Conservation (phyloP, 2,797 vertebrate genomes). For the Cirrhinus molitorella region DNA sequence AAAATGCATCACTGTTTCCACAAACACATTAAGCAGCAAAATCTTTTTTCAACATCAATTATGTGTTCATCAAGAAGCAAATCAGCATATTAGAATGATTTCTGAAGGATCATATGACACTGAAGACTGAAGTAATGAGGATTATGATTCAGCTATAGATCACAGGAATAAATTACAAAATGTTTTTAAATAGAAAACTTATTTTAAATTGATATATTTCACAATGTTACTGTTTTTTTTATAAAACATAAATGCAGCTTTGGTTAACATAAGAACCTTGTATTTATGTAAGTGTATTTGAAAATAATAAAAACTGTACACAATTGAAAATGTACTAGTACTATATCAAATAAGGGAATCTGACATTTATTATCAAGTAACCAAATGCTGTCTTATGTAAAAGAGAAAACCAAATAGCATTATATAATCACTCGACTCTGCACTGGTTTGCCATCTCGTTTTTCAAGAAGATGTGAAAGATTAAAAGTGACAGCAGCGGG, state of each 20-base stretch:
- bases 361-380: slow-evolving; percentile 22
- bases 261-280: background rate
- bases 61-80: background rate
- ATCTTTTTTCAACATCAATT: background rate
- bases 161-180: background rate
- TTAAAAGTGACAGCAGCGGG: slow-evolving; percentile 45
- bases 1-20: background rate
- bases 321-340: background rate
- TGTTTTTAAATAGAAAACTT: background rate
- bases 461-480: slow-evolving; percentile 33
- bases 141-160: background rate
- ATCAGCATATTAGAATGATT: background rate
- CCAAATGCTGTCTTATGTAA: slow-evolving; percentile 11
- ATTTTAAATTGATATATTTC: background rate
- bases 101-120: background rate
- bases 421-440: slow-evolving; percentile 26
- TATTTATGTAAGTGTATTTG: background rate
- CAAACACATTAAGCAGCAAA: no score
- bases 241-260: background rate
- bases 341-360: background rate
- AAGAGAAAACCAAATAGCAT: slow-evolving; percentile 17
- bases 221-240: background rate
- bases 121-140: background rate
- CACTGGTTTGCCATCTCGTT: background rate
- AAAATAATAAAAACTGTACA: background rate